These are phyloP conservation scores for Hemiprocne comata DNA, from an alignment of 2,113 vertebrate species.

Conservation along the genomic window DNA sequence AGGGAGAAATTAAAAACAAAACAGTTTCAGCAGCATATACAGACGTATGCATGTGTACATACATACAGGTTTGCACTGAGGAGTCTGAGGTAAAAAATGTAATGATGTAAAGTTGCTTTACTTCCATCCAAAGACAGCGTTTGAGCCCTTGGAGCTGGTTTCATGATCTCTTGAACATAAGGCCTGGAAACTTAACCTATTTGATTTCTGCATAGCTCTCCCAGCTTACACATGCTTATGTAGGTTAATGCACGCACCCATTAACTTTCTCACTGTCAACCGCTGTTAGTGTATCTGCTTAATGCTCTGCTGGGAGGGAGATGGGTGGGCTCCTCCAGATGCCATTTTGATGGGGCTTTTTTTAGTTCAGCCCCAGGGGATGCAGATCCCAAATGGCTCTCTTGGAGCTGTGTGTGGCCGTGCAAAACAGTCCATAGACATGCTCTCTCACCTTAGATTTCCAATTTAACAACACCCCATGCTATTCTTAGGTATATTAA, in stretches of 20 bases:
- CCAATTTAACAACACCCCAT: background rate
- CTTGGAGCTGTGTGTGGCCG: background rate
- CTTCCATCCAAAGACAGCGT: background rate
- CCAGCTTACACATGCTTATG: background rate
- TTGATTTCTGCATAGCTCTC: background rate
- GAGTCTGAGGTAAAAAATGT: background rate
- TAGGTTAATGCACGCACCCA: constrained; percentile 5
- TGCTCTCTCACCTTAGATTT: background rate
- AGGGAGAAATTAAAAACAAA: background rate
- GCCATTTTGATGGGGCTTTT: background rate
- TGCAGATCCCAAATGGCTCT: background rate
- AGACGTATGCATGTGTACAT: background rate
- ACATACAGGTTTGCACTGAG: background rate
- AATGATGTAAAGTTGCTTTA: background rate
- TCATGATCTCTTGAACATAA: background rate
- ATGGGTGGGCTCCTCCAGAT: constrained; percentile 40
- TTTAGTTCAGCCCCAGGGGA: constrained; percentile 7
- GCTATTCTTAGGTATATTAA: background rate
- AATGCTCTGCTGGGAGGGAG: background rate
- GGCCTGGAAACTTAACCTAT: background rate
- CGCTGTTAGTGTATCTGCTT: constrained; percentile 33
- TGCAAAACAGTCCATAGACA: background rate
- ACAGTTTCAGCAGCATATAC: background rate
- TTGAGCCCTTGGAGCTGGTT: background rate
- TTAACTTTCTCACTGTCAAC: constrained; percentile 34